phyloP scores from a whole-genome alignment of 2,797 vertebrate species.

The Hyperoplus immaculatus region DNA sequence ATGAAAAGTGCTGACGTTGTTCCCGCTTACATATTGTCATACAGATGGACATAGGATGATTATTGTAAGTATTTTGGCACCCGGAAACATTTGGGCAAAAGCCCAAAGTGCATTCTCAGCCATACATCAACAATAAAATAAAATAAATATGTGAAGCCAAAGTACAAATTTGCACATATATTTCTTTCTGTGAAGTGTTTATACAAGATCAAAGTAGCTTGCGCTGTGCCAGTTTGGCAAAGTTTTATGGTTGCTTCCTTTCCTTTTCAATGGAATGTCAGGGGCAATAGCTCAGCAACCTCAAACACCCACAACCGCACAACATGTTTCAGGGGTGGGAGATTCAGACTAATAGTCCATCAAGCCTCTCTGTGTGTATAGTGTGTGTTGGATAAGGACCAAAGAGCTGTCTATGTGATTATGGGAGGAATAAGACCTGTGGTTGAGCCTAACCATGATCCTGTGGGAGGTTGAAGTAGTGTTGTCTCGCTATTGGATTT shows the following conservation, averaged over 20 bases:
- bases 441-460: slow-evolving; percentile 77
- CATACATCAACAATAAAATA: slow-evolving; percentile 24
- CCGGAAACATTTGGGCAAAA: slow-evolving; percentile 37
- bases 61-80: slow-evolving; percentile 48
- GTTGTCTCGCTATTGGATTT: slow-evolving; percentile 70
- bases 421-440: slow-evolving; percentile 69
- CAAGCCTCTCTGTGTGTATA: slow-evolving; percentile 40
- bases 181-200: slow-evolving; percentile 42
- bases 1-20: slow-evolving; percentile 52
- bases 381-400: slow-evolving; percentile 59
- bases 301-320: slow-evolving; percentile 43
- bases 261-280: slow-evolving; percentile 47
- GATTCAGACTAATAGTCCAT: slow-evolving; percentile 41
- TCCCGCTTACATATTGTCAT: slow-evolving; percentile 56
- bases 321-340: slow-evolving; percentile 65
- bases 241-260: slow-evolving; percentile 34
- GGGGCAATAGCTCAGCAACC: slow-evolving; percentile 42
- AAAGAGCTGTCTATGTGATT: slow-evolving; percentile 68
- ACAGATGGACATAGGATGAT: slow-evolving; percentile 42
- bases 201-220: slow-evolving; percentile 8
- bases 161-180: slow-evolving; percentile 41
- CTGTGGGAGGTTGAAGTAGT: slow-evolving; percentile 67
- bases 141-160: slow-evolving; percentile 40
- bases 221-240: slow-evolving; percentile 40
- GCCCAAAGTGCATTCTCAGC: slow-evolving; percentile 30